Percentiles rank a stretch among this genome's conserved stretches.
These are phyloP conservation scores for Petrosia ficiformis DNA, from an alignment of 37 sponge, comb jelly and placozoan genomes.

Conservation along the genomic window DNA sequence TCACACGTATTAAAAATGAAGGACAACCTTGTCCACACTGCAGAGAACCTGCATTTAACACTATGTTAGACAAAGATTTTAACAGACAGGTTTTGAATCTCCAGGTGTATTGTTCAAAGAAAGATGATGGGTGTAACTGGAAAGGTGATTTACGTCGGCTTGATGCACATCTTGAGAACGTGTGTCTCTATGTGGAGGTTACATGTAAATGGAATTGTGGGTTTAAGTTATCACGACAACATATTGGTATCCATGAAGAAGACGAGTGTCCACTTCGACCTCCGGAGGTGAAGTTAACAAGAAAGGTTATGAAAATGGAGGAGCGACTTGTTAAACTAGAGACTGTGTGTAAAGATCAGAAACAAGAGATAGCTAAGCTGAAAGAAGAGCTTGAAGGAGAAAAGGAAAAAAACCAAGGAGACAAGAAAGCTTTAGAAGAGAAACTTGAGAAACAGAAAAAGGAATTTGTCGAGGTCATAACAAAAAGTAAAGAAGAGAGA, in stretches of 20 bases:
- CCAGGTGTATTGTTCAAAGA: not conserved
- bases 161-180: not conserved
- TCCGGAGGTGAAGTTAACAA: not conserved
- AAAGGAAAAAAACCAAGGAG: not conserved
- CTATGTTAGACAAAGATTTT: not conserved
- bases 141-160: conserved; percentile 3
- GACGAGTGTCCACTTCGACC: conserved; percentile 1
- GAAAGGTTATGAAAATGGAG: not conserved
- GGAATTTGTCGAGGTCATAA: not conserved
- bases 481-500: not conserved
- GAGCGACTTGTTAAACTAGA: not conserved
- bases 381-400: not conserved
- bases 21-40: not conserved
- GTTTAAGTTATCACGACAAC: not conserved
- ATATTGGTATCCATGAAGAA: not conserved
- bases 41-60: not conserved
- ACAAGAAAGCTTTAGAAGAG: not conserved
- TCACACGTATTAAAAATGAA: not conserved
- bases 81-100: not conserved
- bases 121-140: not conserved
- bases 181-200: not conserved
- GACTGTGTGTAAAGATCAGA: not conserved
- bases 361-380: not conserved
- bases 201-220: not conserved
- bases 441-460: not conserved